A percentile compares a stretch with the other conserved stretches of the same genome.
phyloP scores from a whole-genome alignment of 2,888 invertebrate species.

The Rugalucina vietnamica region DNA sequence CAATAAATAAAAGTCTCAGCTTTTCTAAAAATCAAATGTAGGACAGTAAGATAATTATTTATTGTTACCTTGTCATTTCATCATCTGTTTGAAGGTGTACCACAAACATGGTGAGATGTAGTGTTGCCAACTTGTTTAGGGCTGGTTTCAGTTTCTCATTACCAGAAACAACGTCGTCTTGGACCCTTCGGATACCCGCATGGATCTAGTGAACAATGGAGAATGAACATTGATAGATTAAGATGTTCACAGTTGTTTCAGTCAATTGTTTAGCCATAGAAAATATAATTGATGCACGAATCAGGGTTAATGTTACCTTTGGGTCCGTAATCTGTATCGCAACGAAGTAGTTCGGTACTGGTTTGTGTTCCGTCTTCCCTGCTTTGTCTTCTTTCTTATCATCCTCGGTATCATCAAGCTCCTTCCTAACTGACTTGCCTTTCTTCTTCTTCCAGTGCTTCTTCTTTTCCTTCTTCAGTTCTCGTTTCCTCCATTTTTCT shows the following conservation, averaged over 20 bases:
- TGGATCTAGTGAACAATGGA: constrained; percentile 54
- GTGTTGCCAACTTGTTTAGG: constrained; percentile 58
- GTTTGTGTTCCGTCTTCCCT: constrained; percentile 19
- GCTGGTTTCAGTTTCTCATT: constrained; percentile 46
- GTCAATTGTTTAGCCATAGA: too few species aligned
- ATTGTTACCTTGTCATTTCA: constrained; percentile 59
- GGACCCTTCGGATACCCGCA: constrained; percentile 50
- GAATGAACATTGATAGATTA: neutral
- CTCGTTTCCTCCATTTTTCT: constrained; percentile 36
- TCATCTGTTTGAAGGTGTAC: constrained; percentile 54
- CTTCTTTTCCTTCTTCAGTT: constrained; percentile 29
- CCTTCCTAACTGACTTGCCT: neutral
- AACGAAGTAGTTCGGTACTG: constrained; percentile 55
- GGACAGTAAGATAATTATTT: too few species aligned
- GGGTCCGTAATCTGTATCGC: constrained; percentile 54
- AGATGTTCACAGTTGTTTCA: too few species aligned
- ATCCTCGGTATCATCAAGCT: neutral
- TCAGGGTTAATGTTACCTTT: too few species aligned
- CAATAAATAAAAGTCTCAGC: too few species aligned
- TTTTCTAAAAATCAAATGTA: too few species aligned
- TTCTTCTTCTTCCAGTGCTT: constrained; percentile 20
- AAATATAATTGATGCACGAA: too few species aligned
- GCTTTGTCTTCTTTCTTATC: neutral
- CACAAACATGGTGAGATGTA: constrained; percentile 68
- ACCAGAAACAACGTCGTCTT: constrained; percentile 48